Percentiles rank a stretch among this genome's conserved stretches.
Evolutionary conservation across 1,140 invertebrate genomes (phyloP).

Genomic region (Triops longicaudatus): DNA sequence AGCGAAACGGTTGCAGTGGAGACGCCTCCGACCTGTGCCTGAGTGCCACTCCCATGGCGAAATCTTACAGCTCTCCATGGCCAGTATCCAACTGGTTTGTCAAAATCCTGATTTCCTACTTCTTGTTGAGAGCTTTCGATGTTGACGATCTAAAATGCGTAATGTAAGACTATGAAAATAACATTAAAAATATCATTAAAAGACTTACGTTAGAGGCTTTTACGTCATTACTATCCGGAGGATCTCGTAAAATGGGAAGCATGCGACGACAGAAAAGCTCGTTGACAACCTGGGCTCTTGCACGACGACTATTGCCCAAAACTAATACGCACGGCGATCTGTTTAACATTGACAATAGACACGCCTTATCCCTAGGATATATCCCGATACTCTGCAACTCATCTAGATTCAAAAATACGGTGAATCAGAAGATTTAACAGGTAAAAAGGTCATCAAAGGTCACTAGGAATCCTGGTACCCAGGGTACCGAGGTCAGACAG

Average conservation of each 20-base stretch:
- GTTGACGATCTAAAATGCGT: background rate
- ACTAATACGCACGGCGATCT: background rate
- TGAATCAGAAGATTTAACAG: background rate
- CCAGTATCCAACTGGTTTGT: slow-evolving; percentile 2
- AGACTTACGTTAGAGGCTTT: background rate
- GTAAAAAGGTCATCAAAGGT: background rate
- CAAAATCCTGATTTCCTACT: background rate
- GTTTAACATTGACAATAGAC: background rate
- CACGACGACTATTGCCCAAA: background rate
- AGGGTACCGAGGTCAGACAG: background rate
- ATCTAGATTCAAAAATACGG: background rate
- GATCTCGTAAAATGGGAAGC: background rate
- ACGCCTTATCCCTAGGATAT: background rate
- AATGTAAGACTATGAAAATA: background rate
- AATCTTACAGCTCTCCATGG: slow-evolving; percentile 10
- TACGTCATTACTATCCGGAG: background rate
- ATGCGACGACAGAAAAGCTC: slow-evolving; percentile 2
- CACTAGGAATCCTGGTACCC: background rate
- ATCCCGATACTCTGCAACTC: background rate
- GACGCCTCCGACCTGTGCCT: background rate
- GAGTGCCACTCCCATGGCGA: background rate
- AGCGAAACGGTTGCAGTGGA: background rate
- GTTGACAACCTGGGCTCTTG: background rate
- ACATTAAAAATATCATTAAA: background rate
- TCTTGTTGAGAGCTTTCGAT: background rate